Percentiles rank a stretch among this genome's conserved stretches.
Conservation (phyloP, 2,113 vertebrate species). For the Aspiorhynchus laticeps region DNA sequence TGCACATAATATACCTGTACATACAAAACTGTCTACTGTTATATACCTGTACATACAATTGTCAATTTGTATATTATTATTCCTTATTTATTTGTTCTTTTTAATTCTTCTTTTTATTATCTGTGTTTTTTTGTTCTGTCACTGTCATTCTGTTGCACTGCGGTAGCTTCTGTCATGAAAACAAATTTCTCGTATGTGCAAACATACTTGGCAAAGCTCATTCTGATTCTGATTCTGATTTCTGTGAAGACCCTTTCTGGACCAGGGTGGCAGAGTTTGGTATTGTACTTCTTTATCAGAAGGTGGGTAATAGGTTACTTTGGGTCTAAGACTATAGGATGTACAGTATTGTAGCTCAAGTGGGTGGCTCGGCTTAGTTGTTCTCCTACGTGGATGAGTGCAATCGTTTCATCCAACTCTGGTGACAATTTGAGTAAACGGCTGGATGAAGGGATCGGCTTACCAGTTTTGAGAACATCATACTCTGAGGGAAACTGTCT, state of each 20-base stretch:
- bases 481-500: not conserved
- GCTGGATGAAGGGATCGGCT: not conserved
- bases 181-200: too few species aligned
- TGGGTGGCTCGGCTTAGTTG: not conserved
- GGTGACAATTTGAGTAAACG: constrained; percentile 10
- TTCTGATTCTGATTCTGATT: not conserved
- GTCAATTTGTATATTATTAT: too few species aligned
- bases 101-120: too few species aligned
- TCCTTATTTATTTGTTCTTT: too few species aligned
- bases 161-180: too few species aligned
- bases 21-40: too few species aligned
- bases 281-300: not conserved
- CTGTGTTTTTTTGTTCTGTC: too few species aligned
- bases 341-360: not conserved
- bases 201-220: too few species aligned
- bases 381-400: constrained; percentile 1
- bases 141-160: too few species aligned
- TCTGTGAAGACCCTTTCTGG: not conserved
- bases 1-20: too few species aligned
- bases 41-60: too few species aligned
- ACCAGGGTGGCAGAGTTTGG: not conserved
- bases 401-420: not conserved
- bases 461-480: not conserved
- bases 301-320: constrained; percentile 14
- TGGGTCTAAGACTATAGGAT: constrained; percentile 23